Evolutionary conservation across 1,140 invertebrate genomes (phyloP), one percentile per base, ranked within the genome.

Genomic region (Metopolophium dirhodum): DNA sequence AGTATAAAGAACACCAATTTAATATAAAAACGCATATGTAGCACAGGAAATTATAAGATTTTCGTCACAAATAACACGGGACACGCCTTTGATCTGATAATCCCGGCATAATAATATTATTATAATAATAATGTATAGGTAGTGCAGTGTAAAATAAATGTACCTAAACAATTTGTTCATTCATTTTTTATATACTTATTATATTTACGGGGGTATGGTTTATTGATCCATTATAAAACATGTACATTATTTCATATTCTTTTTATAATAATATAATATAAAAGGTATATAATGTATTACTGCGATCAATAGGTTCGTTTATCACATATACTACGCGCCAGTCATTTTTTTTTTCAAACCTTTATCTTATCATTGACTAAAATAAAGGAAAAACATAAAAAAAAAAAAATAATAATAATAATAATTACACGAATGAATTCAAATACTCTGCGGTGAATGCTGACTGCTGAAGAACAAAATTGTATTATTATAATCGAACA

Each of bases 151-250:
- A 30, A 87, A 87, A 49, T 87, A 87, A 87, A n/a, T 87, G 23
- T 87, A n/a, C n/a, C n/a, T n/a, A 49, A 87, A 49, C 86, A 87
- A 87, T 87, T 49, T 87, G 86, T 87, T 49, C 45, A n/a, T 87
- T n/a, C n/a, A 49, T n/a, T 87, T 87, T 49, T n/a, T 49, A 2
- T 86, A 41, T 35, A 23, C 49, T 51, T 54, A 77, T 77, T 77
- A 77, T 77, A 77, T 87, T 86, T 41, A 45, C 14, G 9, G 35
- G 35, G 41, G 37, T 30, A 26, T 86, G 41, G 83, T 26, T 86
- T 86, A 86, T 86, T 86, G 83, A 86, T 86, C 83, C 41, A 86
- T 86, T 77, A 77, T 77, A 77, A n/a, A 77, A n/a, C 30, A n/a
- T 77, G n/a, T n/a, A 77, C 11, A n/a, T 77, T 77, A 35, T 77